phyloP scores from a whole-genome alignment of 2,888 invertebrate species.

The Meganola albula region DNA sequence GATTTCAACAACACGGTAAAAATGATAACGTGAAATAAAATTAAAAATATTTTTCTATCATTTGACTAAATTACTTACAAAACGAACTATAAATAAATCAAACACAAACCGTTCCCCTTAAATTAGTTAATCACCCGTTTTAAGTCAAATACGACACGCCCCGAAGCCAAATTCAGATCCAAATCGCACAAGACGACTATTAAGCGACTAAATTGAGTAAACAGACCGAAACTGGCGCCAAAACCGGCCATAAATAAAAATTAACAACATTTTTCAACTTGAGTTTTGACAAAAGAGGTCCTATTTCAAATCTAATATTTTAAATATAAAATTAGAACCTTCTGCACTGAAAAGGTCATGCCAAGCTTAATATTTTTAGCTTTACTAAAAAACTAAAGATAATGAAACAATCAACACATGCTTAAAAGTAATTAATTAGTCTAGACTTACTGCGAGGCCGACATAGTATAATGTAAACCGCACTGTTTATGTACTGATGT shows the following conservation, averaged over 20 bases:
- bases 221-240: slow-evolving; percentile 25
- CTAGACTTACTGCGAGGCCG: slow-evolving; percentile 24
- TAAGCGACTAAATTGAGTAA: slow-evolving; percentile 9
- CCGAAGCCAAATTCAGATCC: slow-evolving; percentile 4
- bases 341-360: too few species aligned
- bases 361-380: too few species aligned
- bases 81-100: slow-evolving; percentile 9
- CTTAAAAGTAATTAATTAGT: slow-evolving; percentile 27
- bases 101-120: not conserved
- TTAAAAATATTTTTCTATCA: slow-evolving; percentile 11
- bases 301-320: too few species aligned
- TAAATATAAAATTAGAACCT: too few species aligned
- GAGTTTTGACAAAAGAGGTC: slow-evolving; percentile 22
- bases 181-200: slow-evolving; percentile 18
- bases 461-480: slow-evolving; percentile 29
- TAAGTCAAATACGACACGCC: not conserved
- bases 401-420: slow-evolving; percentile 18
- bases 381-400: too few species aligned
- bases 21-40: too few species aligned
- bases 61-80: slow-evolving; percentile 1
- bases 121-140: not conserved
- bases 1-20: too few species aligned
- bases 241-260: slow-evolving; percentile 12
- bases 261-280: too few species aligned
- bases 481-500: slow-evolving; percentile 27